Conservation (phyloP, 53 echinoderm and acorn worm genomes). For the Zoroaster sp. region DNA sequence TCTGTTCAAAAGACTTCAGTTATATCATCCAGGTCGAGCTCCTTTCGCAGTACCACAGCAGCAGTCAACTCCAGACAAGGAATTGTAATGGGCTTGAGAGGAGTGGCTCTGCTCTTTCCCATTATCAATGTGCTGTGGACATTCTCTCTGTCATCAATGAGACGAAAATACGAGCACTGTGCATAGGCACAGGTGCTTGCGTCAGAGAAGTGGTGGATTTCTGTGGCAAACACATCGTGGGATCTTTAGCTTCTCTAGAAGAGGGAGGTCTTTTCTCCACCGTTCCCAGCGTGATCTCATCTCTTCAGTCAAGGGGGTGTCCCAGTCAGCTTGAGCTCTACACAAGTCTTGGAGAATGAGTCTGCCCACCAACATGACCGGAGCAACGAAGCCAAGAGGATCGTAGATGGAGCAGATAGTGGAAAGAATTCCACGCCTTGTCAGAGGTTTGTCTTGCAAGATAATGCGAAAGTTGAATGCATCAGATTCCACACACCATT, state of each 20-base stretch:
- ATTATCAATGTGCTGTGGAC: constrained; percentile 33
- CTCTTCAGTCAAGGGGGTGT: constrained; percentile 61
- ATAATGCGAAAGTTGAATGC: too few relatives aligned
- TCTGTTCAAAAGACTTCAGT: too few relatives aligned
- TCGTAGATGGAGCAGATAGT: too few relatives aligned
- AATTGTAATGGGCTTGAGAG: constrained; percentile 52
- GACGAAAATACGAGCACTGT: constrained; percentile 66
- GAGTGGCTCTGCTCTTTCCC: constrained; percentile 67
- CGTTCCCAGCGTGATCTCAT: constrained; percentile 49
- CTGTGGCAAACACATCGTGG: constrained; percentile 36
- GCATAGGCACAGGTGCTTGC: constrained; percentile 65
- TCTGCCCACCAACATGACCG: too few relatives aligned
- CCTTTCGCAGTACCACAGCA: constrained; percentile 48
- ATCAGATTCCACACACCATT: too few relatives aligned
- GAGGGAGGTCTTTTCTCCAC: constrained; percentile 62
- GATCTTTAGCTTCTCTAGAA: constrained; percentile 36
- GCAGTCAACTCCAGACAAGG: constrained; percentile 67
- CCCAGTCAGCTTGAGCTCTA: constrained; percentile 67
- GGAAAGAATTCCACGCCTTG: too few relatives aligned
- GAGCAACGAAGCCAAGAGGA: too few relatives aligned
- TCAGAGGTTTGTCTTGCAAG: too few relatives aligned
- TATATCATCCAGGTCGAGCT: not conserved
- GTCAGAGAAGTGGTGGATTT: constrained; percentile 65
- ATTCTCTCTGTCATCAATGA: constrained; percentile 20
- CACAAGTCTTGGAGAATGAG: too few relatives aligned